A percentile compares a stretch with the other conserved stretches of the same genome.
Conservation (phyloP, 1,140 invertebrate species). For the Drosophila rhopaloa region DNA sequence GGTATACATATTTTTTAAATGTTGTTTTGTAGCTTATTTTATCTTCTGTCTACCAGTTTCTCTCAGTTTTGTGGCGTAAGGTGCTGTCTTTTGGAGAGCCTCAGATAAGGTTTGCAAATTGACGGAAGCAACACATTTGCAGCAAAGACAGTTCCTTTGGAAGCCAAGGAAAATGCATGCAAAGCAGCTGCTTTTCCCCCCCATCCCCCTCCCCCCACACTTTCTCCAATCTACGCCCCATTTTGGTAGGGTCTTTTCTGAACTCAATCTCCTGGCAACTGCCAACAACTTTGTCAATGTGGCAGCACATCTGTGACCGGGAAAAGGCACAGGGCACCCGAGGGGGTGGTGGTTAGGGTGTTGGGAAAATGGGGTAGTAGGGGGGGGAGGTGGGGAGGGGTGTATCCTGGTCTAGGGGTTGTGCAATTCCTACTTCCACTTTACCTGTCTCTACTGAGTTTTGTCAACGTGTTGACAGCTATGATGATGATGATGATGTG, state of each 20-base stretch:
- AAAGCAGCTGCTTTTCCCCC: constrained; percentile 37
- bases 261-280: constrained; percentile 52
- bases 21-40: neutral
- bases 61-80: constrained; percentile 12
- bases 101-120: constrained; percentile 70
- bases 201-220: too few species aligned
- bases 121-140: constrained; percentile 74
- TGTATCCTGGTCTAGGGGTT: too few species aligned
- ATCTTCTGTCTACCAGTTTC: neutral
- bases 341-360: neutral
- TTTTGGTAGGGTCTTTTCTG: constrained; percentile 19
- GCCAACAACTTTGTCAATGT: constrained; percentile 72
- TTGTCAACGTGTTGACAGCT: constrained; percentile 75
- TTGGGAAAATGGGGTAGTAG: too few species aligned
- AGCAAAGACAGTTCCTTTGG: constrained; percentile 4
- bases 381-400: too few species aligned
- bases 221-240: neutral
- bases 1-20: too few species aligned
- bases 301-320: constrained; percentile 60
- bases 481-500: constrained; percentile 57
- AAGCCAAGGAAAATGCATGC: constrained; percentile 43
- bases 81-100: constrained; percentile 27
- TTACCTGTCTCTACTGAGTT: constrained; percentile 39
- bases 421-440: constrained; percentile 19
- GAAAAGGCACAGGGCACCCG: constrained; percentile 2